phyloP scores from a whole-genome alignment of 1,140 invertebrate genomes.

The Trichogramma pretiosum region DNA sequence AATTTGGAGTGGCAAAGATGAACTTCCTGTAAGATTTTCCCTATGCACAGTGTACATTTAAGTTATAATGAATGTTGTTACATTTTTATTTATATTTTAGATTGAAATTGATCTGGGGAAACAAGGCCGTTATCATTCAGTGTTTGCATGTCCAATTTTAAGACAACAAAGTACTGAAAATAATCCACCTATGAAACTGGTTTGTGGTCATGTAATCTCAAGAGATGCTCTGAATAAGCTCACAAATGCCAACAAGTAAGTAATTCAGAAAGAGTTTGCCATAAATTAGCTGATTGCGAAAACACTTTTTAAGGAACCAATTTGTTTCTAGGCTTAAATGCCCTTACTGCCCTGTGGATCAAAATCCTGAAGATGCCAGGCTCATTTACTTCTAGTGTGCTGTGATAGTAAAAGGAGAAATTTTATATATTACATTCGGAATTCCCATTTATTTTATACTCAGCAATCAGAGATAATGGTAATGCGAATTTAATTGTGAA shows the following conservation, averaged over 20 bases:
- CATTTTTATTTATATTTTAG: slow-evolving; percentile 38
- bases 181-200: slow-evolving; percentile 94
- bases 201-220: slow-evolving; percentile 97
- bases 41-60: neutral
- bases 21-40: slow-evolving; percentile 72
- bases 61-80: neutral
- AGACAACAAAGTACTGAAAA: slow-evolving; percentile 91
- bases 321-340: slow-evolving; percentile 81
- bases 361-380: slow-evolving; percentile 83
- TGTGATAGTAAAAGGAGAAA: slow-evolving; percentile 31
- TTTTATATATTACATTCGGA: slow-evolving; percentile 16
- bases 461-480: too few relatives aligned
- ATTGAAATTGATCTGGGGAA: slow-evolving; percentile 86
- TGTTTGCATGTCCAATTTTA: slow-evolving; percentile 97
- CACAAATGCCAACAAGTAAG: slow-evolving; percentile 83
- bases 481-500: too few relatives aligned
- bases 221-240: slow-evolving; percentile 93
- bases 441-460: too few relatives aligned
- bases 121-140: slow-evolving; percentile 88
- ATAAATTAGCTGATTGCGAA: slow-evolving; percentile 28
- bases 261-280: slow-evolving; percentile 22
- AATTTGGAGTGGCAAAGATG: slow-evolving; percentile 92
- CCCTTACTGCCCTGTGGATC: slow-evolving; percentile 95
- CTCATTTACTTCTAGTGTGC: slow-evolving; percentile 78
- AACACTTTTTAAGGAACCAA: slow-evolving; percentile 37